Conservation (phyloP, 2,888 invertebrate species). For the Eristalis tenax region DNA sequence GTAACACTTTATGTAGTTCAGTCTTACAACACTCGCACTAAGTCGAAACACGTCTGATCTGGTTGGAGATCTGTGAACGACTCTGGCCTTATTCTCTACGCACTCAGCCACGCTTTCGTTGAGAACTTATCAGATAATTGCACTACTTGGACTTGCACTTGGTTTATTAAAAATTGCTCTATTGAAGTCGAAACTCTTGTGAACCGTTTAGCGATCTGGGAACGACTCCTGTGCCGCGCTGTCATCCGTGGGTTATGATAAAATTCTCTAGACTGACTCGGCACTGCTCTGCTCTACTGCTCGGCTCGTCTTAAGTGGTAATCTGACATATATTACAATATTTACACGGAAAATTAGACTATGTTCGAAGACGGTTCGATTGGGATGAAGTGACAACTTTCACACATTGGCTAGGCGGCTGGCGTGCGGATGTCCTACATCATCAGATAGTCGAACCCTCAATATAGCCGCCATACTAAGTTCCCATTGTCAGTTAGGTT, state of each 20-base stretch:
- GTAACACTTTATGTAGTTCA: too few relatives aligned
- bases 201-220: too few relatives aligned
- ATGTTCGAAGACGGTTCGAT: conserved; percentile 48
- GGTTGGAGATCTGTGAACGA: too few relatives aligned
- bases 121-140: too few relatives aligned
- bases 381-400: conserved; percentile 47
- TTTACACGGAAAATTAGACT: conserved; percentile 62
- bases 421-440: conserved; percentile 76
- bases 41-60: too few relatives aligned
- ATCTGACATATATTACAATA: conserved; percentile 56
- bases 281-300: too few relatives aligned
- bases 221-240: not conserved
- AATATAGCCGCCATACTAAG: conserved; percentile 91
- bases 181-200: too few relatives aligned
- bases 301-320: not conserved
- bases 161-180: too few relatives aligned
- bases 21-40: too few relatives aligned
- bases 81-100: too few relatives aligned
- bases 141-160: too few relatives aligned
- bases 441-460: conserved; percentile 81
- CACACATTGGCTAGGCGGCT: conserved; percentile 71
- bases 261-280: conserved; percentile 51
- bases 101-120: too few relatives aligned
- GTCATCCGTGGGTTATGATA: conserved; percentile 28
- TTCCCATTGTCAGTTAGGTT: conserved; percentile 83